Conservation (phyloP, 1,140 invertebrate species). For the Tetramorium parvispinum region DNA sequence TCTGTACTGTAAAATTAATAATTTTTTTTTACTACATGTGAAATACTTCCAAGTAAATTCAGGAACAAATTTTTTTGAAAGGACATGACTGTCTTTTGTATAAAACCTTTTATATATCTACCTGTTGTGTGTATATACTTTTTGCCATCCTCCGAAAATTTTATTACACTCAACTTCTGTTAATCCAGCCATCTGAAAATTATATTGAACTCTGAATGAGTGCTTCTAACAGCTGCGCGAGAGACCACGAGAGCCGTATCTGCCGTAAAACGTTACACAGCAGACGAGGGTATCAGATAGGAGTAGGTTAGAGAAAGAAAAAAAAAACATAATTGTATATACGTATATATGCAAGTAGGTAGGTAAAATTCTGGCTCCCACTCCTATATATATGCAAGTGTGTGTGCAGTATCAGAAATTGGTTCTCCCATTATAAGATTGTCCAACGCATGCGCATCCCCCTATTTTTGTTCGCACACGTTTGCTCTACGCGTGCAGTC, state of each 20-base stretch:
- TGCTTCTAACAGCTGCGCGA: background rate
- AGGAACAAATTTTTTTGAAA: conserved; percentile 11
- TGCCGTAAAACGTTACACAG: background rate
- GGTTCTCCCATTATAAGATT: background rate
- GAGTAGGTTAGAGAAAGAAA: background rate
- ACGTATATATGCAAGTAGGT: too few species aligned
- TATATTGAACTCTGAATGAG: background rate
- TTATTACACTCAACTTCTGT: conserved; percentile 90
- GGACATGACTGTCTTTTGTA: background rate
- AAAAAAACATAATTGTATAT: too few species aligned
- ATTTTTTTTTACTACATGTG: background rate
- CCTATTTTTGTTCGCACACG: background rate
- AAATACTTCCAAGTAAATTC: background rate
- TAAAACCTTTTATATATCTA: conserved; percentile 74
- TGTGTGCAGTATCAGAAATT: too few species aligned
- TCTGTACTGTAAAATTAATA: conserved; percentile 88
- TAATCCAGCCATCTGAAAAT: conserved; percentile 83
- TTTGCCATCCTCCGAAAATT: conserved; percentile 93
- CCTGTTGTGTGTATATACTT: conserved; percentile 94
- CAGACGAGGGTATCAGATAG: background rate
- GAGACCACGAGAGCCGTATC: background rate
- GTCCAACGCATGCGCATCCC: background rate
- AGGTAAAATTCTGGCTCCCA: too few species aligned
- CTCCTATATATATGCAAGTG: too few species aligned
- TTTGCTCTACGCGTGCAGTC: background rate